Evolutionary conservation across 2,797 vertebrate genomes (phyloP).

Genomic region (Peromyscus aztecus): DNA sequence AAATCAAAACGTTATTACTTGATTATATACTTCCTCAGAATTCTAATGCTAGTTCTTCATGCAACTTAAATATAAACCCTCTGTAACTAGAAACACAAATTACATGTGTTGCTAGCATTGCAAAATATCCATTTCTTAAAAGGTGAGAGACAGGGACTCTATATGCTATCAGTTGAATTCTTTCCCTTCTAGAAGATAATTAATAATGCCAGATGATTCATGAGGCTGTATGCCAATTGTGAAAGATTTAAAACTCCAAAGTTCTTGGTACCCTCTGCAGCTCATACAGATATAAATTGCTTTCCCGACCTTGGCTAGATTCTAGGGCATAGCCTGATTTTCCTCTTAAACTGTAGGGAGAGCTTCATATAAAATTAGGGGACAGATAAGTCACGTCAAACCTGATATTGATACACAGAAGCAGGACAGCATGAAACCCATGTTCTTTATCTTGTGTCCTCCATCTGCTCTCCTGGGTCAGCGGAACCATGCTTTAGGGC

Average conservation of each 20-base stretch:
- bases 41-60: not conserved
- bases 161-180: not conserved
- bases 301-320: slow-evolving; percentile 49
- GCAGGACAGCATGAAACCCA: not conserved
- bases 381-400: slow-evolving; percentile 36
- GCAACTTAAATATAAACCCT: not conserved
- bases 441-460: not conserved
- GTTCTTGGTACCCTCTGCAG: not conserved
- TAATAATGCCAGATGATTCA: slow-evolving; percentile 43
- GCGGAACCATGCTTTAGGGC: not conserved
- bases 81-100: not conserved
- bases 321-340: not conserved
- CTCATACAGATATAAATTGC: slow-evolving; percentile 24
- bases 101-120: not conserved
- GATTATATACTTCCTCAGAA: slow-evolving; percentile 12
- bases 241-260: slow-evolving; percentile 49
- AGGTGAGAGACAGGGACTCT: not conserved
- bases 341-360: slow-evolving; percentile 15
- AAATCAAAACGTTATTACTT: slow-evolving; percentile 15
- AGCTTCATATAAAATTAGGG: slow-evolving; percentile 38
- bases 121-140: slow-evolving; percentile 2
- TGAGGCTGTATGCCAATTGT: not conserved
- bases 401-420: not conserved
- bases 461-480: not conserved
- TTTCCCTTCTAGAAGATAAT: slow-evolving; percentile 49